Conservation (phyloP, 2,888 invertebrate genomes). For the Temnothorax ravouxi region DNA sequence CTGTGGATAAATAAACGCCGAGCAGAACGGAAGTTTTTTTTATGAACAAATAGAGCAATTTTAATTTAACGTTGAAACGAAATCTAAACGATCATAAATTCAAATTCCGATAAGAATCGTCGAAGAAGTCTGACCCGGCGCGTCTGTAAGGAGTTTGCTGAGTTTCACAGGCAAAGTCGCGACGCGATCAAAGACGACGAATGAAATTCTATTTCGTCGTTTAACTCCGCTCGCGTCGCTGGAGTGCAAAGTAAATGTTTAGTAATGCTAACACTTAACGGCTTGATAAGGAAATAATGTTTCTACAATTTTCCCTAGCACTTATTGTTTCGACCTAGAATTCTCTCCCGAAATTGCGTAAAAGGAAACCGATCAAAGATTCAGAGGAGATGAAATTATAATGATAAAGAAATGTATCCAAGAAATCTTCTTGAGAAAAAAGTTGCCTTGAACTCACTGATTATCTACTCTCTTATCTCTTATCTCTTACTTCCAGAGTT, state of each 20-base stretch:
- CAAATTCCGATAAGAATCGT: constrained; percentile 17
- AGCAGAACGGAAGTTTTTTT: neutral
- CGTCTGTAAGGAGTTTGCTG: constrained; percentile 8
- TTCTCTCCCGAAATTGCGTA: constrained; percentile 16
- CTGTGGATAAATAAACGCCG: neutral
- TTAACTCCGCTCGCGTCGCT: constrained; percentile 27
- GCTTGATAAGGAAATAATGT: constrained; percentile 41
- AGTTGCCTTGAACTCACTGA: neutral
- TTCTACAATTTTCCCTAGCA: constrained; percentile 19
- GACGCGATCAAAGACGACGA: constrained; percentile 26
- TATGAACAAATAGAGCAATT: neutral
- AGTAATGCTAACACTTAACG: constrained; percentile 40
- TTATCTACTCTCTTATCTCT: too few species aligned
- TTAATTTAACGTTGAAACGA: constrained; percentile 7
- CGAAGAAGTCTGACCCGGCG: neutral
- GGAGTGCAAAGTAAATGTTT: constrained; percentile 43
- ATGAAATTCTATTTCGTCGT: constrained; percentile 40
- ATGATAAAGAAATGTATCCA: constrained; percentile 4
- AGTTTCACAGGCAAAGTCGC: constrained; percentile 34
- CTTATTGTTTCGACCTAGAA: neutral
- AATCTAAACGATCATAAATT: constrained; percentile 26
- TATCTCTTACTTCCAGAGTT: neutral
- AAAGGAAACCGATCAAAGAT: constrained; percentile 33
- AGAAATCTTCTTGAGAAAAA: constrained; percentile 17
- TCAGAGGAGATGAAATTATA: neutral